These are phyloP conservation scores for Brachyhypopomus gauderio DNA, from an alignment of 2,113 vertebrate species.

Conservation along the genomic window DNA sequence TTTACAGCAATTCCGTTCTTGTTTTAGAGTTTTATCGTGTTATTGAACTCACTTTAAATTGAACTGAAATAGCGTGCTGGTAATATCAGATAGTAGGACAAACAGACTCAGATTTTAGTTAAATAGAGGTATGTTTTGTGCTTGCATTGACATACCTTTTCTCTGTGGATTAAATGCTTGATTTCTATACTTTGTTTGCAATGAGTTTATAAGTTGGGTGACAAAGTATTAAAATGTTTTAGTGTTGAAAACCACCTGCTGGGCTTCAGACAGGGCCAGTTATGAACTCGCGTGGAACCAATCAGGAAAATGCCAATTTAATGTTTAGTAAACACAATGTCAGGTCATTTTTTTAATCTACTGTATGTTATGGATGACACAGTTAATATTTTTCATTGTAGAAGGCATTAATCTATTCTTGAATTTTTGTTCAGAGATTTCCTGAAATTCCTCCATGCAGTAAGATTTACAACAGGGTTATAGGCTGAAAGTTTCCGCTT, in stretches of 20 bases:
- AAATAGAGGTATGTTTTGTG: background rate
- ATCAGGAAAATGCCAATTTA: background rate
- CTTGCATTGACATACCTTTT: background rate
- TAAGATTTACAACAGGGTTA: conserved; percentile 26
- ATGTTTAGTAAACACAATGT: background rate
- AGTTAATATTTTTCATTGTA: background rate
- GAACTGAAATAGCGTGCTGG: background rate
- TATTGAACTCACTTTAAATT: background rate
- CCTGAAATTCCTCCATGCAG: conserved; percentile 27
- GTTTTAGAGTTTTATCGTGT: background rate
- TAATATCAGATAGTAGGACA: background rate
- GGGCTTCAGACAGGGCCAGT: background rate
- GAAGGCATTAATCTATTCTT: background rate
- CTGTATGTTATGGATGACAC: background rate
- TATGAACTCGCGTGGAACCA: background rate
- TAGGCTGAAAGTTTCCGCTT: conserved; percentile 33
- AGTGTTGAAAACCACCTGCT: background rate
- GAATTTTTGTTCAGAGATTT: conserved; percentile 22
- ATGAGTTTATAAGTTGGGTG: background rate
- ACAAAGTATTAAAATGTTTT: background rate
- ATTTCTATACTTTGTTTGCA: background rate
- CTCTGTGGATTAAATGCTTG: background rate
- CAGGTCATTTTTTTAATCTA: background rate
- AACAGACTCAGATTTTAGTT: background rate
- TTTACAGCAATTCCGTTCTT: too few relatives aligned